Evolutionary conservation across 2,797 vertebrate species (phyloP).

Genomic region (Myotis myotis): DNA sequence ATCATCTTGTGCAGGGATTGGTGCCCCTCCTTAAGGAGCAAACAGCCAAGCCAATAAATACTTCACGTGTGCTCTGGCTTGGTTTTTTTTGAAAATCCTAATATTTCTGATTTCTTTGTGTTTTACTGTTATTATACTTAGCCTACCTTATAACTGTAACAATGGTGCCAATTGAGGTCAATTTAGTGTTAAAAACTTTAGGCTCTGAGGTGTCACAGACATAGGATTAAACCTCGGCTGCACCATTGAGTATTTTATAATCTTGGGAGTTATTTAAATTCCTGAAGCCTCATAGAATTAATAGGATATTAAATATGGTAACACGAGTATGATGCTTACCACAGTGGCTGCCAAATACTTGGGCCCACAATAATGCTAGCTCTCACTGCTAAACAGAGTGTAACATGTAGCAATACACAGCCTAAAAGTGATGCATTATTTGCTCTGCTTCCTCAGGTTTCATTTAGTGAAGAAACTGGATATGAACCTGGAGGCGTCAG

Average conservation of each 20-base stretch:
- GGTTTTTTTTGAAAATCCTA: neutral
- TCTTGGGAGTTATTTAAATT: neutral
- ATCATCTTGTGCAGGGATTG: neutral
- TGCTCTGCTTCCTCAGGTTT: slow-evolving; percentile 64
- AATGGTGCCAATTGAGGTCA: neutral
- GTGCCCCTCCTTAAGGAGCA: neutral
- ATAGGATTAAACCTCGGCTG: neutral
- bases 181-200: neutral
- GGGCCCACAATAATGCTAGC: neutral
- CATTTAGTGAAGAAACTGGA: slow-evolving; percentile 69
- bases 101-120: neutral
- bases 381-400: neutral
- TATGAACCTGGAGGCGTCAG: neutral
- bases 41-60: neutral
- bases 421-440: neutral
- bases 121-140: neutral
- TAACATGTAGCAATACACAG: neutral
- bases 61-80: neutral
- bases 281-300: neutral
- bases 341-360: neutral
- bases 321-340: neutral
- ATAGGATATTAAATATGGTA: neutral
- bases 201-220: neutral
- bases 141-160: neutral
- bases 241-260: neutral